Evolutionary conservation across 1,140 invertebrate species (phyloP).

Genomic region (Oncopodura yosiiana): DNA sequence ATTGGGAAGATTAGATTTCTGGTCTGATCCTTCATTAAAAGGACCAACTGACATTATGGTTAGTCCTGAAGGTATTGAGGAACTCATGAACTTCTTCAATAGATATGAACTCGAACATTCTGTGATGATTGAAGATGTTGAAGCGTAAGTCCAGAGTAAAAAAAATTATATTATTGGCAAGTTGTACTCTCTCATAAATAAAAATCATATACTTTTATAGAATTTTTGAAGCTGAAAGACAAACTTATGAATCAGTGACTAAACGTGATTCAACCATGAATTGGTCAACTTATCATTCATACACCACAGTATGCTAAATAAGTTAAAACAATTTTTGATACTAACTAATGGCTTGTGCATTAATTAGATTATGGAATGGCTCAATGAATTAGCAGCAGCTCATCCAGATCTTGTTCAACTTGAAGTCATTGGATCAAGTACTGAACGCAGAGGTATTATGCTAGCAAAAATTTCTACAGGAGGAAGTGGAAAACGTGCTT

Average conservation of each 20-base stretch:
- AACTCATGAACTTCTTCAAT: neutral
- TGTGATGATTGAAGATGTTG: neutral
- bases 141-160: too few relatives aligned
- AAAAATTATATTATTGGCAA: too few relatives aligned
- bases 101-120: neutral
- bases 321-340: too few relatives aligned
- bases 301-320: too few relatives aligned
- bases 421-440: neutral
- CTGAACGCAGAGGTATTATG: neutral
- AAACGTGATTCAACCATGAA: too few relatives aligned
- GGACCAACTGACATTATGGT: conserved; percentile 14
- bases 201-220: too few relatives aligned
- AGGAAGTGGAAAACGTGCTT: neutral
- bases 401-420: conserved; percentile 6
- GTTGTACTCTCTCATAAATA: too few relatives aligned
- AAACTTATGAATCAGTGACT: too few relatives aligned
- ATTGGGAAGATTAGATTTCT: neutral
- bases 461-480: conserved; percentile 3
- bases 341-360: too few relatives aligned
- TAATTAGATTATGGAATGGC: neutral
- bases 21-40: neutral
- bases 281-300: too few relatives aligned
- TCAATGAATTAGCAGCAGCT: neutral
- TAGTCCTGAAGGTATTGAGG: neutral
- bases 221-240: too few relatives aligned